Percentiles rank a stretch among this genome's conserved stretches.
Evolutionary conservation across 1,140 invertebrate species (phyloP).

Genomic region (Aphaenogaster rudis): DNA sequence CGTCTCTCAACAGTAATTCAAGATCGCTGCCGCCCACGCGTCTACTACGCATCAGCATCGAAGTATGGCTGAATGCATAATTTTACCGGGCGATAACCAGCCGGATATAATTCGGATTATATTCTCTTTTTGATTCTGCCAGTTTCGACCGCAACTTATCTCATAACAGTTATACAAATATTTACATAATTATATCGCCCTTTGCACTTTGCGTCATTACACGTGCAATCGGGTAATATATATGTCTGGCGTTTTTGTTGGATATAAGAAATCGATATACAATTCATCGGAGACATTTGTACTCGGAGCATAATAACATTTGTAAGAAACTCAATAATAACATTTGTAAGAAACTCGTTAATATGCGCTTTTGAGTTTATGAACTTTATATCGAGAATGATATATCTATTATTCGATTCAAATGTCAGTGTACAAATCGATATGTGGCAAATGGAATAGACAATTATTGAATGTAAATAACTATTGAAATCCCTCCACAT

Average conservation of each 20-base stretch:
- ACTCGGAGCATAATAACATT: background rate
- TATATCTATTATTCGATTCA: background rate
- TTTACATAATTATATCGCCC: conserved; percentile 16
- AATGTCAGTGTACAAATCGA: background rate
- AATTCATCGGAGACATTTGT: background rate
- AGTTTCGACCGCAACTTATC: conserved; percentile 37
- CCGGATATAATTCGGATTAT: conserved; percentile 32
- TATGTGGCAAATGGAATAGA: background rate
- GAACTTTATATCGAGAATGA: conserved; percentile 15
- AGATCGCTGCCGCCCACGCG: conserved; percentile 58
- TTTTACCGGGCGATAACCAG: conserved; percentile 49
- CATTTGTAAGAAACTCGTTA: background rate
- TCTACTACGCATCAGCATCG: conserved; percentile 55
- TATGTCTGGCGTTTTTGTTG: background rate
- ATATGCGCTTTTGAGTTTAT: background rate
- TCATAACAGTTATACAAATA: background rate
- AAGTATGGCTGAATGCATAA: conserved; percentile 57
- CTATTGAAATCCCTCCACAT: background rate
- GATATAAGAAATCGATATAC: conserved; percentile 7
- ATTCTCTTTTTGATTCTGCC: conserved; percentile 7
- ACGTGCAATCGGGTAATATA: background rate
- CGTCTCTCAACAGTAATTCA: conserved; percentile 51
- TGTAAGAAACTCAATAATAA: background rate
- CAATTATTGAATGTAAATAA: background rate
- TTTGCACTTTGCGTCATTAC: conserved; percentile 34